Conservation (phyloP, 2,113 vertebrate genomes). For the Mandrillus leucophaeus region DNA sequence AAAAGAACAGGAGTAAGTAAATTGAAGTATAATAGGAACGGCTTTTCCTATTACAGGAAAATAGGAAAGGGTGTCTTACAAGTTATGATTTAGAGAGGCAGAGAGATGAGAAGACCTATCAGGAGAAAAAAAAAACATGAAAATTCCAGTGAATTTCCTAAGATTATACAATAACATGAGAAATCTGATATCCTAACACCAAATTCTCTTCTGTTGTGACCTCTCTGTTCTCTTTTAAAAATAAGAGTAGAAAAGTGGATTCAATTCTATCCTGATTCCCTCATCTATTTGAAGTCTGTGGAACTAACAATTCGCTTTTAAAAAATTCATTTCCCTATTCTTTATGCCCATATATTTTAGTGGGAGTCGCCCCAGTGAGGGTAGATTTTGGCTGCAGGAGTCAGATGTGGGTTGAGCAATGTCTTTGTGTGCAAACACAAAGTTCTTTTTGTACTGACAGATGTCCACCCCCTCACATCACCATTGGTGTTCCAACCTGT, state of each 20-base stretch:
- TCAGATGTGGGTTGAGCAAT: conserved; percentile 70
- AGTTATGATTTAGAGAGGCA: conserved; percentile 16
- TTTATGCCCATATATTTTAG: conserved; percentile 60
- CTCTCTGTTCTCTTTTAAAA: conserved; percentile 41
- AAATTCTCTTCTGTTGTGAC: conserved; percentile 44
- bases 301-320: conserved; percentile 56
- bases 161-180: neutral
- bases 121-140: neutral
- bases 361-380: conserved; percentile 60
- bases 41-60: neutral
- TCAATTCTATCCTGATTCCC: conserved; percentile 34
- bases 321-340: conserved; percentile 62
- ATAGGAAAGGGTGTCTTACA: neutral
- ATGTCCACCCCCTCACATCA: conserved; percentile 38
- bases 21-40: neutral
- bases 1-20: neutral
- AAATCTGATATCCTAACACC: neutral
- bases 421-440: conserved; percentile 72
- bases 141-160: conserved; percentile 41
- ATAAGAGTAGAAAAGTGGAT: neutral
- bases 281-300: conserved; percentile 18
- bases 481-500: conserved; percentile 54
- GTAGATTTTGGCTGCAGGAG: conserved; percentile 60
- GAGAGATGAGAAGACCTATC: conserved; percentile 4
- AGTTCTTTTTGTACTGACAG: conserved; percentile 71